phyloP scores from a whole-genome alignment of 1,140 invertebrate genomes.

The Drosophila aff. region DNA sequence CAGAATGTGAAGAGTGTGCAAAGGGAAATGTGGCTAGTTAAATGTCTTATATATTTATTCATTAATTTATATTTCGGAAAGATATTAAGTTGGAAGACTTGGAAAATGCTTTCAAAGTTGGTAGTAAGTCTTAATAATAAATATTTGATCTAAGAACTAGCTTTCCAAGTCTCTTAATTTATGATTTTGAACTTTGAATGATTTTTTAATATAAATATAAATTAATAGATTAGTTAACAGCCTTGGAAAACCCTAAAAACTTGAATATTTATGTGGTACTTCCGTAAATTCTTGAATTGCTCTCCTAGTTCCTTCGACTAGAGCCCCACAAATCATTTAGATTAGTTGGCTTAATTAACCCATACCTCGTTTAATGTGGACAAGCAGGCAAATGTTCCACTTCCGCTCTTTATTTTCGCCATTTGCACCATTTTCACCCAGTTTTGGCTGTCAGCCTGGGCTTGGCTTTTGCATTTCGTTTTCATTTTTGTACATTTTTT shows the following conservation, averaged over 20 bases:
- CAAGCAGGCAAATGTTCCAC: slow-evolving; percentile 40
- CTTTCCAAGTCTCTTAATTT: not conserved
- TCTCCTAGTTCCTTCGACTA: not conserved
- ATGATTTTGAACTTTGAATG: not conserved
- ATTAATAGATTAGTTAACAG: not conserved
- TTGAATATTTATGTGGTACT: too few relatives aligned
- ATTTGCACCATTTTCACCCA: slow-evolving; percentile 35
- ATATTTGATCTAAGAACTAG: not conserved
- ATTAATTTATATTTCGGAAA: not conserved
- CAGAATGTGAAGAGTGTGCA: not conserved
- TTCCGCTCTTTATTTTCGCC: slow-evolving; percentile 22
- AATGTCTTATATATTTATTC: not conserved
- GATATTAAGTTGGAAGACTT: not conserved
- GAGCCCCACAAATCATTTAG: slow-evolving; percentile 25
- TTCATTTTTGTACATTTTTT: slow-evolving; percentile 26
- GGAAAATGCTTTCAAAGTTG: not conserved
- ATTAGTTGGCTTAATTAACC: slow-evolving; percentile 36
- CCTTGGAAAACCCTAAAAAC: not conserved
- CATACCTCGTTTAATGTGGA: slow-evolving; percentile 30
- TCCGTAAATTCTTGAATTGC: not conserved
- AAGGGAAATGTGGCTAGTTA: not conserved
- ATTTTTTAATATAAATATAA: too few relatives aligned
- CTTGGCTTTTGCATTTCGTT: slow-evolving; percentile 28
- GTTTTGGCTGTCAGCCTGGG: slow-evolving; percentile 36
- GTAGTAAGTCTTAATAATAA: not conserved